Percentiles rank a stretch among this genome's conserved stretches.
phyloP scores from a whole-genome alignment of 2,113 vertebrate genomes.

The Galeopterus variegatus region DNA sequence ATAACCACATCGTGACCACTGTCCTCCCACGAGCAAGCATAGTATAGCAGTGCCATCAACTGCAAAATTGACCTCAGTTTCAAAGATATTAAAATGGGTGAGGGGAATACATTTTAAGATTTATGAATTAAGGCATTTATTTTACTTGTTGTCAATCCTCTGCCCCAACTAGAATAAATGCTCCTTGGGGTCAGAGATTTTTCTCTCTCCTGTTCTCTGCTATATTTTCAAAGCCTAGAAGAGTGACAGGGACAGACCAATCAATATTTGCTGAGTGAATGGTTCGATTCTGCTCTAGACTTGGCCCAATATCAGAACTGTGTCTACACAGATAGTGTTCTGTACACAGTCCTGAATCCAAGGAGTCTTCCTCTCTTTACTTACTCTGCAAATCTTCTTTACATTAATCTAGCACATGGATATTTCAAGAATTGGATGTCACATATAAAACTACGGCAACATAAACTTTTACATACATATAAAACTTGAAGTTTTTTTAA shows the following conservation, averaged over 20 bases:
- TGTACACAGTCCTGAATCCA: neutral
- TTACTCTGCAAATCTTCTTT: neutral
- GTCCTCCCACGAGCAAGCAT: neutral
- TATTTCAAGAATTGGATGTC: neutral
- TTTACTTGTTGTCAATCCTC: neutral
- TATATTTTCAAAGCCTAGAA: neutral
- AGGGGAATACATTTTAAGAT: no score
- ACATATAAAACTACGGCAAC: neutral
- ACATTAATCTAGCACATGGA: neutral
- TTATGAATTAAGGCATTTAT: neutral
- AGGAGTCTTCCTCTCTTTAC: neutral
- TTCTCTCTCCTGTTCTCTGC: neutral
- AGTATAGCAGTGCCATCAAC: fast-evolving
- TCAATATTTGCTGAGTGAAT: neutral
- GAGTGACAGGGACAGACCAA: neutral
- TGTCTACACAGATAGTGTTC: neutral
- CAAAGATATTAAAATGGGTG: neutral
- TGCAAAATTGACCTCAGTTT: neutral
- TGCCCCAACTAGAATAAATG: neutral
- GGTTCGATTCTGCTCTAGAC: neutral
- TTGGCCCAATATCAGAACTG: neutral
- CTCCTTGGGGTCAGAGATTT: neutral
- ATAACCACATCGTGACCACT: fast-evolving
- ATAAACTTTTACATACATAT: neutral
- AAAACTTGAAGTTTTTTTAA: neutral